Base-by-base conservation (phyloP, 2,797 vertebrate genomes). In the Tadarida brasiliensis region DNA sequence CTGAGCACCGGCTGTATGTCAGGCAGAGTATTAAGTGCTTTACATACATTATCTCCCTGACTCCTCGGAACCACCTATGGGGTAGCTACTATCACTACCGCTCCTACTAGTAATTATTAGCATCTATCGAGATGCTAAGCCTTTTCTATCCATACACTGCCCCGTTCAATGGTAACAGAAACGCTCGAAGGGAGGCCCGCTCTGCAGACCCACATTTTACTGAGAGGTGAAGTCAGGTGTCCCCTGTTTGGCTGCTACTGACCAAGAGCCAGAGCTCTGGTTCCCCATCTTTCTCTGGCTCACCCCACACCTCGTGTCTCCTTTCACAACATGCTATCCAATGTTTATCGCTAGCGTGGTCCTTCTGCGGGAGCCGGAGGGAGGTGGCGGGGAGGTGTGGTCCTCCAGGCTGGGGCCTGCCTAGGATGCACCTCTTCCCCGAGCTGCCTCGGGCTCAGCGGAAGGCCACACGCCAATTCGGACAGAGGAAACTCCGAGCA, bases 401-500 rank as follows among this genome's bases (percentile, higher is more conserved):
- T 74, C 82, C 87, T 90, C 83, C 17, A 68, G 77, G 51, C 91
- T 15, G 68, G 68, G 93, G 57, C 47, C 59, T 44, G 95, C 74
- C 51, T 82, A 94, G 81, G 97, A 97, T 68, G 87, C 91, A 67
- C 68, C 84, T 82, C 73, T 65, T 96, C 81, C 44, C 77, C 1
- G 28, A 47, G 97, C 96, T 2, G 90, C 91, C 94, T 28, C 11
- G 5, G 92, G 92, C 95, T 9, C 3, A 4, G 92, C 86, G 44
- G 92, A 94, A 94, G 96, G 97, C 91, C 92, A 54, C 97, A 94
- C 87, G 97, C 97, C 97, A 97, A 96, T 92, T 67, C 19, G 94
- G 97, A 98, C 90, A 83, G 97, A 93, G 93, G 94, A 95, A 95
- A 95, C 95, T 76, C 97, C 85, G 35, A 92, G 90, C 65, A 71